phyloP scores from a whole-genome alignment of 2,888 invertebrate genomes.

The Heliconius sara region DNA sequence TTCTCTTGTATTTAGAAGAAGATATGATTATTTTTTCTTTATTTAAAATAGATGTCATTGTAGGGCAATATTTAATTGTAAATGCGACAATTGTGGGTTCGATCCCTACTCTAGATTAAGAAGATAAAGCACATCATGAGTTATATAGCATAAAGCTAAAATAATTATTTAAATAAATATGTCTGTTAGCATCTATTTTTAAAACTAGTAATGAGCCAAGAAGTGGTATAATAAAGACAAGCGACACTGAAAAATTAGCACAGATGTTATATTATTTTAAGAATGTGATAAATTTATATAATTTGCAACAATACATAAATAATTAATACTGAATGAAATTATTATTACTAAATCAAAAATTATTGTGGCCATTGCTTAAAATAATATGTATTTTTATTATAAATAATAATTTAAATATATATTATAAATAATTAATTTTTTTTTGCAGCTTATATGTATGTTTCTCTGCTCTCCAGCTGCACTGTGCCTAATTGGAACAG shows the following conservation, averaged over 20 bases:
- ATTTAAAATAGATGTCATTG: background rate
- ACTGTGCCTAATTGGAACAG: too few species aligned
- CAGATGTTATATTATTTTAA: slow-evolving; percentile 23
- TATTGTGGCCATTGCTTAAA: too few species aligned
- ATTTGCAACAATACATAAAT: background rate
- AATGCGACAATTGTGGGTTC: background rate
- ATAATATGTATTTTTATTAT: too few species aligned
- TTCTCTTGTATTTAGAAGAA: background rate
- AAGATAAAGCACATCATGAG: background rate
- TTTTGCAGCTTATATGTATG: too few species aligned
- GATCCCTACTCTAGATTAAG: background rate
- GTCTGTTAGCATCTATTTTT: slow-evolving; percentile 13
- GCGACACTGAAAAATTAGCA: slow-evolving; percentile 19
- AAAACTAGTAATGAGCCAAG: slow-evolving; percentile 18
- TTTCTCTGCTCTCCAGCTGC: too few species aligned
- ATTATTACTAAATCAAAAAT: background rate
- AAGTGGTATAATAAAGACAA: slow-evolving; percentile 17
- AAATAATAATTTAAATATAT: too few species aligned
- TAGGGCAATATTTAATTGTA: background rate
- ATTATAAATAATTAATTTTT: too few species aligned
- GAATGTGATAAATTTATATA: slow-evolving; percentile 22
- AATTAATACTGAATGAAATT: background rate
- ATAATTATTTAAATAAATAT: background rate
- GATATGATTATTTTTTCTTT: background rate
- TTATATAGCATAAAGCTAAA: background rate